Evolutionary conservation across 2,797 vertebrate species (phyloP).

Genomic region (Lophius americanus): DNA sequence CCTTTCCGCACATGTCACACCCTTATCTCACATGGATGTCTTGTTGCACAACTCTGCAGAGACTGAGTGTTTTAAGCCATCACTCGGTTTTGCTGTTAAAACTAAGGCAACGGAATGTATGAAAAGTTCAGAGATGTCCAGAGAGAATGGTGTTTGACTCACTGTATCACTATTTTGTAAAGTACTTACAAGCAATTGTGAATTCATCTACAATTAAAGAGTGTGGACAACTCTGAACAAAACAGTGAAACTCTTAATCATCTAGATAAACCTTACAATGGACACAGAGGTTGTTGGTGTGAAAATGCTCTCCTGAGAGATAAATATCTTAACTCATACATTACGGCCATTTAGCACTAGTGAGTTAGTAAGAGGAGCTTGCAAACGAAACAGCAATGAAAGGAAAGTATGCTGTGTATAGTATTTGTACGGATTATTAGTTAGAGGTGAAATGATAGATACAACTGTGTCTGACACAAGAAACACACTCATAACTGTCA

Average conservation of each 20-base stretch:
- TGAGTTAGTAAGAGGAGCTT: constrained; percentile 35
- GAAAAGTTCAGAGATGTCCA: not conserved
- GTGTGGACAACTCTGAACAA: not conserved
- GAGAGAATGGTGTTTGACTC: not conserved
- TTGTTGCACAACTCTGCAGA: not conserved
- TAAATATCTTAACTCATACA: constrained; percentile 9
- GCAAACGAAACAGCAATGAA: constrained; percentile 30
- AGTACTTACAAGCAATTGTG: not conserved
- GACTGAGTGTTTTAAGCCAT: not conserved
- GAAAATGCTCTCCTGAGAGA: constrained; percentile 17
- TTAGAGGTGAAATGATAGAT: constrained; percentile 7
- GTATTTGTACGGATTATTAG: not conserved
- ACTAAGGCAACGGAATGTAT: not conserved
- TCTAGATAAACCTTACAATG: not conserved
- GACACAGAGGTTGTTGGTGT: constrained; percentile 3
- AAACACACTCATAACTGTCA: not conserved
- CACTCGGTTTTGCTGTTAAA: not conserved
- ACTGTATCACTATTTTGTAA: not conserved
- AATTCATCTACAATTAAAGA: not conserved
- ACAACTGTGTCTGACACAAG: not conserved
- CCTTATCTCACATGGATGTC: not conserved
- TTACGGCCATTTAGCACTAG: constrained; percentile 20
- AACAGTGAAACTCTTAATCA: too few species aligned
- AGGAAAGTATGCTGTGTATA: constrained; percentile 17
- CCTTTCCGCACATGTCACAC: constrained; percentile 12